Base-by-base conservation (phyloP, 2,888 invertebrate genomes). In the Drosophila meridionalis region DNA sequence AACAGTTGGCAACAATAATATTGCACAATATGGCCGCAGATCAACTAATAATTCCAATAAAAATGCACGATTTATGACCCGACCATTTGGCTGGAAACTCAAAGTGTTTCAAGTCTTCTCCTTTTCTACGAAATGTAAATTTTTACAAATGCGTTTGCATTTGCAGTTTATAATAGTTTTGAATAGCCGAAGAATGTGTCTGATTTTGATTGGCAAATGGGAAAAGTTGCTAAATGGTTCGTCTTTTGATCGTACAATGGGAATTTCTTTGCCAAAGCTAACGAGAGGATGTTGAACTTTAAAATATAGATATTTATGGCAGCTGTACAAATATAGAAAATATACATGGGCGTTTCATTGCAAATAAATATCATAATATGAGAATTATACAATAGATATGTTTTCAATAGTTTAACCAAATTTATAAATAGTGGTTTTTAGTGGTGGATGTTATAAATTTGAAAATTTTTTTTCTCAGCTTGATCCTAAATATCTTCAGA, bases 1-100 rank as follows among this genome's bases (percentile, higher is more conserved):
- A 63, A 85, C 89, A 89, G 85, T 90, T 89, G 79, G 80, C 78
- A 70, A 68, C 69, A 69, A 68, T 71, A 87, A 83, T 85, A 82
- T 86, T 78, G 86, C 87, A 84, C 89, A 89, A 91, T 91, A 83
- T 89, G 91, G 91, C 75, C 79, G 62, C 91, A 89, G 85, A 90
- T 90, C 83, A 91, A 81, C 78, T 82, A 77, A 88, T 90, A 90
- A 88, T 90, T 77, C 83, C 66, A 88, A 89, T 85, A 80, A 87
- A 88, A 86, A 80, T 67, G 60, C 61, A 69, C 73, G 73, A 90
- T 86, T 82, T 85, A 83, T 80, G 74, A 64, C 36, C 69, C 53
- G 50, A 67, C 67, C 86, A 82, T 72, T 72, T 80, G 73, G 62
- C 3, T 26, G 34, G 38, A 58, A 45, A 43, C 52, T 42, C 50